A percentile compares a stretch with the other conserved stretches of the same genome.
Evolutionary conservation across 2,888 invertebrate species (phyloP).

Genomic region (Agrypnus murinus): DNA sequence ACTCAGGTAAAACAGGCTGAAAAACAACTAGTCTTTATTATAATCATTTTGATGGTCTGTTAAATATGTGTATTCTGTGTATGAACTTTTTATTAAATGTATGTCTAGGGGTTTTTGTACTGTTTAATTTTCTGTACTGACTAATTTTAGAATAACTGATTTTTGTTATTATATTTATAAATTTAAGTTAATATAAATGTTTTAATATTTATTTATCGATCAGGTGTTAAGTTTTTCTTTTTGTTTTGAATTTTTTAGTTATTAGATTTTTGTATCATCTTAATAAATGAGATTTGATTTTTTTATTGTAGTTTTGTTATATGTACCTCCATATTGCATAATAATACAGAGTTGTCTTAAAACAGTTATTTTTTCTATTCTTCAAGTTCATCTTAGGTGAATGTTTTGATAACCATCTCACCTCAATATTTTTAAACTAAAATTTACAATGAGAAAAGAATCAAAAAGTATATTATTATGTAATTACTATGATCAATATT

Average conservation of each 20-base stretch:
- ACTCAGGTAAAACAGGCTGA: not conserved
- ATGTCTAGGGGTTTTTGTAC: constrained; percentile 12
- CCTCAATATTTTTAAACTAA: not conserved
- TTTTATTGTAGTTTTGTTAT: too few species aligned
- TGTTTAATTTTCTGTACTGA: not conserved
- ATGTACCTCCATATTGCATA: not conserved
- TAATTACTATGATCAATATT: too few species aligned
- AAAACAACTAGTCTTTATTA: constrained; percentile 2
- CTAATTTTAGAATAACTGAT: not conserved
- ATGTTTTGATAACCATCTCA: constrained; percentile 38
- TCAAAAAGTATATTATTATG: not conserved
- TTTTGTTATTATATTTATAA: too few species aligned
- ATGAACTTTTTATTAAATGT: not conserved
- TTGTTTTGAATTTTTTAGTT: not conserved
- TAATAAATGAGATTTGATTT: too few species aligned
- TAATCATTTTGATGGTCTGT: not conserved
- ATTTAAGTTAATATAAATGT: not conserved
- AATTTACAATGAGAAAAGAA: constrained; percentile 6
- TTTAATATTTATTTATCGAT: constrained; percentile 9
- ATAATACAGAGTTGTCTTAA: not conserved
- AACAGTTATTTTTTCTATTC: too few species aligned
- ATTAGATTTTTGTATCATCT: not conserved
- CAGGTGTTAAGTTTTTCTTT: constrained; percentile 3
- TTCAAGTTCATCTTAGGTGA: constrained; percentile 28
- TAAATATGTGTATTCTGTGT: not conserved